These are phyloP conservation scores for Carollia perspicillata DNA, from an alignment of 2,113 vertebrate species.

Conservation along the genomic window DNA sequence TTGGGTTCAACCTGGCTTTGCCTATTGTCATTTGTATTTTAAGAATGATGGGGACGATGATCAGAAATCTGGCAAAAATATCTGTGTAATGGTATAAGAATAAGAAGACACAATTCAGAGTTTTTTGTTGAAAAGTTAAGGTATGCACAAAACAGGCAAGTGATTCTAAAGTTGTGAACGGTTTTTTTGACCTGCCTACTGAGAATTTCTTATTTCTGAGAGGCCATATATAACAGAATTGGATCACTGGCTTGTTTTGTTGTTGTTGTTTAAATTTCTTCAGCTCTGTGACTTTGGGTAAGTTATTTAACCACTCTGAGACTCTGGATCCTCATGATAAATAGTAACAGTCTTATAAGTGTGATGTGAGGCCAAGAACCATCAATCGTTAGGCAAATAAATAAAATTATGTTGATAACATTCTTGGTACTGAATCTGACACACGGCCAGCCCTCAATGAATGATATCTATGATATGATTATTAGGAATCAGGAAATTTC, in stretches of 20 bases:
- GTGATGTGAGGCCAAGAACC: not conserved
- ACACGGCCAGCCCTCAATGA: not conserved
- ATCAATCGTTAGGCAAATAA: not conserved
- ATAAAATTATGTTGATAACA: not conserved
- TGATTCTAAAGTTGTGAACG: not conserved
- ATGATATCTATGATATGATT: not conserved
- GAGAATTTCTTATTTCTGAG: not conserved
- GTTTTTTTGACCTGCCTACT: not conserved
- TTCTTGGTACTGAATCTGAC: not conserved
- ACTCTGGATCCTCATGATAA: not conserved
- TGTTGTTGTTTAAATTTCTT: not conserved
- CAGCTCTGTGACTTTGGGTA: not conserved
- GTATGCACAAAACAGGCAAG: not conserved
- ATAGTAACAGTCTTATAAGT: not conserved
- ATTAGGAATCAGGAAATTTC: not conserved
- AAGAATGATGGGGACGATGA: not conserved
- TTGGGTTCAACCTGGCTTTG: conserved; percentile 15
- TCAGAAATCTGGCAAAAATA: not conserved
- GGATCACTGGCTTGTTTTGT: too few relatives aligned
- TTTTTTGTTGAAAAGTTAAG: not conserved
- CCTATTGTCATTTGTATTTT: not conserved
- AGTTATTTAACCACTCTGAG: not conserved
- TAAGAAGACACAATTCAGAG: not conserved
- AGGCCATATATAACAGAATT: not conserved
- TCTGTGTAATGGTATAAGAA: not conserved